phyloP scores from a whole-genome alignment of 2,888 invertebrate genomes.

The Noctuana brunneofusca region DNA sequence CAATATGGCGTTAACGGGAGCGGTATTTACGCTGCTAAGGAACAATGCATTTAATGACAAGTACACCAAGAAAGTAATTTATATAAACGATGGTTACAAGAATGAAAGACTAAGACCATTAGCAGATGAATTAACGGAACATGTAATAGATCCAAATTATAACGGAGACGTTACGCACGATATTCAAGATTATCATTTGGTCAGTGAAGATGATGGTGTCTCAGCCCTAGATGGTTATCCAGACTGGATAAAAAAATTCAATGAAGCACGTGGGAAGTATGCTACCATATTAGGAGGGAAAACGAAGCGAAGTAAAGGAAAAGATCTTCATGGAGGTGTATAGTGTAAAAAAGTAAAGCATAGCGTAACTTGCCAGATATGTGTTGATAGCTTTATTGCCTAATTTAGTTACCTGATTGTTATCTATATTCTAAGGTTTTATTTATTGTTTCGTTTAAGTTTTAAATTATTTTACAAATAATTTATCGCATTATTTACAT shows the following conservation, averaged over 20 bases:
- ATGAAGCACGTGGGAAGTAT: slow-evolving; percentile 24
- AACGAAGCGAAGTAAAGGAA: slow-evolving; percentile 20
- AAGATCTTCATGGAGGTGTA: slow-evolving; percentile 4
- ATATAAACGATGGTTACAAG: slow-evolving; percentile 82
- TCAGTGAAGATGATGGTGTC: slow-evolving; percentile 32
- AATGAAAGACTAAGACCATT: slow-evolving; percentile 61
- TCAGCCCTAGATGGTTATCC: slow-evolving; percentile 22
- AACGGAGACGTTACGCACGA: slow-evolving; percentile 38
- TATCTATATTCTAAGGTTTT: slow-evolving; percentile 1
- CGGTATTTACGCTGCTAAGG: slow-evolving; percentile 81
- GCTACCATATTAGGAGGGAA: slow-evolving; percentile 25
- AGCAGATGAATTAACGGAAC: slow-evolving; percentile 37
- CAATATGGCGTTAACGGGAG: slow-evolving; percentile 86
- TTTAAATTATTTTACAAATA: slow-evolving; percentile 12
- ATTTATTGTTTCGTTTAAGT: slow-evolving; percentile 23
- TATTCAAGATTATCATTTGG: slow-evolving; percentile 38
- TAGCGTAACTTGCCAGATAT: slow-evolving; percentile 18
- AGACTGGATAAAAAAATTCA: slow-evolving; percentile 36
- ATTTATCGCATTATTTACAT: not conserved
- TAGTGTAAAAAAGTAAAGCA: not conserved
- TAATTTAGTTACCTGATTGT: slow-evolving; percentile 27
- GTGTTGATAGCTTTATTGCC: slow-evolving; percentile 11
- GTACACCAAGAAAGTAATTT: slow-evolving; percentile 80
- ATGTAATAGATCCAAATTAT: slow-evolving; percentile 37
- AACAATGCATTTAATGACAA: slow-evolving; percentile 83